Conservation (phyloP, 2,797 vertebrate species). For the Arnoldichthys spilopterus region DNA sequence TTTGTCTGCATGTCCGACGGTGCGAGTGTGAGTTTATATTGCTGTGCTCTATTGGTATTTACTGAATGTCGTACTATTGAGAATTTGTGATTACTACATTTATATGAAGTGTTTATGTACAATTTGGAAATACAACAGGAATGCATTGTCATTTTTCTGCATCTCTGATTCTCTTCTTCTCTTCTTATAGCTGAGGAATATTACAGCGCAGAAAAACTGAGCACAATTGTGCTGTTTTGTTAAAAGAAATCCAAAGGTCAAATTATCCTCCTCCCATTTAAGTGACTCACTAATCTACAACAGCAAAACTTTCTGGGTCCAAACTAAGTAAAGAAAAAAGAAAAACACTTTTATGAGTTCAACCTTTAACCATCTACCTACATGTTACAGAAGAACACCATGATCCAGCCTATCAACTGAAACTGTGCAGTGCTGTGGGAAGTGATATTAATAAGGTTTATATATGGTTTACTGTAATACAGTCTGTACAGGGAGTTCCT, state of each 20-base stretch:
- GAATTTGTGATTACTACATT: conserved; percentile 67
- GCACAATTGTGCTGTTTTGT: not conserved
- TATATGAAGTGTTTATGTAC: conserved; percentile 74
- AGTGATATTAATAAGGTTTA: too few species aligned
- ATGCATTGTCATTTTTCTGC: conserved; percentile 62
- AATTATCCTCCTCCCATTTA: not conserved
- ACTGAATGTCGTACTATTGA: conserved; percentile 53
- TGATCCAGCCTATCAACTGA: too few species aligned
- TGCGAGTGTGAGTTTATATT: conserved; percentile 67
- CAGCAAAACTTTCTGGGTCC: not conserved
- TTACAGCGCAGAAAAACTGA: not conserved
- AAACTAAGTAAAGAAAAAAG: not conserved
- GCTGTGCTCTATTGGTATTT: conserved; percentile 48
- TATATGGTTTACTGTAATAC: not conserved
- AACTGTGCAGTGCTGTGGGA: too few species aligned
- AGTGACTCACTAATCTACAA: not conserved
- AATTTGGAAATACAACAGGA: conserved; percentile 76
- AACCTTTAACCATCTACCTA: too few species aligned
- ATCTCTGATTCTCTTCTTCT: not conserved
- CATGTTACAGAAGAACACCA: too few species aligned
- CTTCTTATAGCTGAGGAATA: not conserved
- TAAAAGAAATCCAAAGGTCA: not conserved
- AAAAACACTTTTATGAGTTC: too few species aligned
- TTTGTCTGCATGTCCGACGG: conserved; percentile 72
- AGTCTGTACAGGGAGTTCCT: not conserved